phyloP scores from a whole-genome alignment of 2,888 invertebrate species.

The Ametastegia equiseti region DNA sequence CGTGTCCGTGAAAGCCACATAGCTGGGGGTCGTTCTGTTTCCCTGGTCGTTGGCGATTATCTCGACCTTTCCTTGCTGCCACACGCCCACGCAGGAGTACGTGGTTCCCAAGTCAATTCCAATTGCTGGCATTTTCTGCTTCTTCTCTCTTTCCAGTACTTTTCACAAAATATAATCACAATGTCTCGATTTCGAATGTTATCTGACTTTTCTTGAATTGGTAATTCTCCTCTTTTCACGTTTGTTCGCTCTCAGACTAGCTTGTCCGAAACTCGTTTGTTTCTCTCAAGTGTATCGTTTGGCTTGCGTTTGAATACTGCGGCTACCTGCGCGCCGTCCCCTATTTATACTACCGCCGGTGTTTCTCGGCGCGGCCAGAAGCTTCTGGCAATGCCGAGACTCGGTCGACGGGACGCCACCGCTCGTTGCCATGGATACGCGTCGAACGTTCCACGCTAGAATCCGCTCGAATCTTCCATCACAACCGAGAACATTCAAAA shows the following conservation, averaged over 20 bases:
- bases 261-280: background rate
- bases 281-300: constrained; percentile 48
- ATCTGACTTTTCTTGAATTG: background rate
- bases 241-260: background rate
- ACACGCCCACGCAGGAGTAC: constrained; percentile 92
- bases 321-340: constrained; percentile 28
- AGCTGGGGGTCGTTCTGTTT: constrained; percentile 91
- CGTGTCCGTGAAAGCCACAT: constrained; percentile 91
- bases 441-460: constrained; percentile 38
- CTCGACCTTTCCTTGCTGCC: constrained; percentile 89
- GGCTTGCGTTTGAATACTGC: constrained; percentile 54
- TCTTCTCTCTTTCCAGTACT: constrained; percentile 49
- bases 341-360: constrained; percentile 52
- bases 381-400: constrained; percentile 7
- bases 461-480: constrained; percentile 28
- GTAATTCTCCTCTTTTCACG: background rate
- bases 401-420: background rate
- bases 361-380: constrained; percentile 30
- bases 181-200: background rate
- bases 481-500: constrained; percentile 60
- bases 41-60: constrained; percentile 94
- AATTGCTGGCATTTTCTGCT: constrained; percentile 79
- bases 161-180: background rate
- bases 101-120: constrained; percentile 94
- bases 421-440: constrained; percentile 28